Evolutionary conservation across 2,113 vertebrate genomes (phyloP).

Genomic region (Pseudopodoces humilis): DNA sequence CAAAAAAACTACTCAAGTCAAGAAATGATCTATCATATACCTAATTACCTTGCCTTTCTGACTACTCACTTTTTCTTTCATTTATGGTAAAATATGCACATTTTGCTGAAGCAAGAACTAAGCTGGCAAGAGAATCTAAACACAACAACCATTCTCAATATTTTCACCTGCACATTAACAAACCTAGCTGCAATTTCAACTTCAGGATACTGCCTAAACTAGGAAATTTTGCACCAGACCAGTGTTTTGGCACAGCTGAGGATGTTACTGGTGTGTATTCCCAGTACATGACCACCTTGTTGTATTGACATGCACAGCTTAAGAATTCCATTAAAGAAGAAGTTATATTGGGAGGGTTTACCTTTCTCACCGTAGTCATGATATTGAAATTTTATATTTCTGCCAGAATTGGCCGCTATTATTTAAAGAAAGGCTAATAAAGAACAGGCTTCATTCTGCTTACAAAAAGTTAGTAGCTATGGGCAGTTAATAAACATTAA

Average conservation of each 20-base stretch:
- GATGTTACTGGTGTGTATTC: background rate
- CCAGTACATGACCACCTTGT: rapidly evolving
- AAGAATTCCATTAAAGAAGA: background rate
- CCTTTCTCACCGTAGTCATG: background rate
- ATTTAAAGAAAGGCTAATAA: background rate
- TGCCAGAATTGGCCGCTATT: background rate
- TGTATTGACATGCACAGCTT: background rate
- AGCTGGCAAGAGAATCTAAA: background rate
- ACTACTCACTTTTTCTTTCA: background rate
- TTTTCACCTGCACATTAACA: background rate
- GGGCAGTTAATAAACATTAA: background rate
- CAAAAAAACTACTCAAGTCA: background rate
- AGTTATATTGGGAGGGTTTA: background rate
- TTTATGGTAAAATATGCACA: rapidly evolving
- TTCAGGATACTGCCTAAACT: background rate
- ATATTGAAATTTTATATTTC: background rate
- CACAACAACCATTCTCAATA: background rate
- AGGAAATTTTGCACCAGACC: background rate
- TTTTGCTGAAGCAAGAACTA: background rate
- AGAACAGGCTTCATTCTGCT: background rate
- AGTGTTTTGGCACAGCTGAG: background rate
- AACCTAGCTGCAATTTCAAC: background rate
- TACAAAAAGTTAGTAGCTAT: background rate
- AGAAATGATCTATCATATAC: background rate
- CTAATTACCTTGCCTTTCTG: background rate